Evolutionary conservation across 1,140 invertebrate species (phyloP).

Genomic region (Caenorhabditis inopinata): DNA sequence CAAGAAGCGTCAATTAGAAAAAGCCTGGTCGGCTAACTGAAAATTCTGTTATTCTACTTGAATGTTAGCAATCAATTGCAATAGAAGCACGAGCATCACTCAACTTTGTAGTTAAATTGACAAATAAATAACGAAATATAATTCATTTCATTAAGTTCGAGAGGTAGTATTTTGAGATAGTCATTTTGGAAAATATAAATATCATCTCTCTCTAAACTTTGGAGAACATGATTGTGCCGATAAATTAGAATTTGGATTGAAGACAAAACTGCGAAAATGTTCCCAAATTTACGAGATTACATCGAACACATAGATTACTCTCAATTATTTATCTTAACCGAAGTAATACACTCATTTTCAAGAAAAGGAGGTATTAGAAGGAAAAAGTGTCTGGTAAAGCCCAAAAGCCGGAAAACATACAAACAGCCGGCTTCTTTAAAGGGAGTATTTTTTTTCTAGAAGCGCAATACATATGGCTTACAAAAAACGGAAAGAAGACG

Average conservation of each 20-base stretch:
- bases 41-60: background rate
- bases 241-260: no score
- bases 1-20: background rate
- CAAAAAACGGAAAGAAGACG: background rate
- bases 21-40: background rate
- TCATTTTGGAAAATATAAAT: no score
- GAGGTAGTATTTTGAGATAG: no score
- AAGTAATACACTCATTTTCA: background rate
- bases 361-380: background rate
- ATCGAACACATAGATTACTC: background rate
- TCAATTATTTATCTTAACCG: background rate
- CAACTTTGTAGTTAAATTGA: no score
- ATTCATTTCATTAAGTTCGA: no score
- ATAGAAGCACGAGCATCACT: background rate
- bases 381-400: background rate
- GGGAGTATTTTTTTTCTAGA: background rate
- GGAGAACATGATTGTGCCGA: no score
- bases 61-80: no score
- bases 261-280: background rate
- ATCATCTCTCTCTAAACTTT: no score
- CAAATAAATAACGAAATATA: no score
- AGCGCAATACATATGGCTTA: background rate
- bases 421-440: background rate
- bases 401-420: conserved; percentile 31
- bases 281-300: background rate